Evolutionary conservation across 2,113 vertebrate species (phyloP), one percentile per base, ranked within the genome.

Genomic region (Pluvianellus socialis): DNA sequence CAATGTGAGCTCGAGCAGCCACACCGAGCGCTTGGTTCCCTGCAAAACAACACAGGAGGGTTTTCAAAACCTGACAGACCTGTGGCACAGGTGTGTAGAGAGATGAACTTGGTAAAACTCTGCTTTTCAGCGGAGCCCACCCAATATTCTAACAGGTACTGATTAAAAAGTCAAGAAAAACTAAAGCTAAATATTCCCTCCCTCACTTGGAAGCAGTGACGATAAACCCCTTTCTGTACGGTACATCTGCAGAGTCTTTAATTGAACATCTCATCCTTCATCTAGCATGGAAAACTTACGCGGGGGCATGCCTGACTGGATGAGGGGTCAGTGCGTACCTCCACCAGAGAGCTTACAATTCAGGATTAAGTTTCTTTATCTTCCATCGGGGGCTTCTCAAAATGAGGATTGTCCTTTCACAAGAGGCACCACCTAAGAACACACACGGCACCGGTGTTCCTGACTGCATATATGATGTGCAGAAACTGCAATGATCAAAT

Each of bases 381-480:
- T 52, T 33, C 9, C 22, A 72, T 20, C 27, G 58, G 33, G 10
- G 10, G 49, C n/a, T 76, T 44, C 55, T 56, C 32, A 49, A 70
- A 56, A 71, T 2, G 4, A 50, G 27, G 70, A 38, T 5, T 16
- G 20, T n/a, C 28, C 23, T 65, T 65, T 23, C 38, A 21, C 71
- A 27, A 75, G 32, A 44, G 50, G 35, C 63, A 76, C 24, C 33
- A 45, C 16, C 42, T 30, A 32, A 22, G 17, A 50, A 38, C 35
- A 10, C 5, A 35, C 18, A 5, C 4, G 14, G 42, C 16, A 15
- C 72, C 12, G 7, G 33, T 8, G 6, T 1, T 32, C 45, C 55
- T 42, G 40, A 35, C n/a, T 3, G 11, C 61, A 21, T 2, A 2
- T 4, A 3, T 1, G 5, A 47, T 14, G 30, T 21, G 20, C 4